Conservation (phyloP, 2,113 vertebrate species). For the Syngnathus floridae region DNA sequence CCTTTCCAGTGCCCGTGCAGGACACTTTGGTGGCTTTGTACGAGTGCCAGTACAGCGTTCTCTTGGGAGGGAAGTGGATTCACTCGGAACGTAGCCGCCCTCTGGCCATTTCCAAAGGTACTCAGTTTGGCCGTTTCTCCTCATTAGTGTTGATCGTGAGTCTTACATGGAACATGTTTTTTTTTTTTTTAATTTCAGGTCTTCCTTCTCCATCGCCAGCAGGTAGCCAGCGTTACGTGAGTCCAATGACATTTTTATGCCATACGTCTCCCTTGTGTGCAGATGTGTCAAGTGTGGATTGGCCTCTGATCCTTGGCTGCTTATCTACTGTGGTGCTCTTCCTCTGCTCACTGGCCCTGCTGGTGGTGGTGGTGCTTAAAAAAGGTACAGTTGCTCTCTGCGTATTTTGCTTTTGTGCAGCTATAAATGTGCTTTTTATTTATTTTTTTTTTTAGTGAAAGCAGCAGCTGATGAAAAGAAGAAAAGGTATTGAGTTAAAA, state of each 20-base stretch:
- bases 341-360: slow-evolving; percentile 34
- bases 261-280: neutral
- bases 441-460: slow-evolving; percentile 36
- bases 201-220: slow-evolving; percentile 3
- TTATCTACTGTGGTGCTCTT: slow-evolving; percentile 59
- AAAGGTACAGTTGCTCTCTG: slow-evolving; percentile 48
- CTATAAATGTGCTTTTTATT: neutral
- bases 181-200: slow-evolving; percentile 30
- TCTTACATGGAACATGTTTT: neutral
- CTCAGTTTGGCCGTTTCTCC: neutral
- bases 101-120: slow-evolving; percentile 45
- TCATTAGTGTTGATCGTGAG: neutral
- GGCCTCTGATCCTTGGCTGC: slow-evolving; percentile 64
- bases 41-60: slow-evolving; percentile 65
- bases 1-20: slow-evolving; percentile 53
- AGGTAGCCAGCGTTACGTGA: slow-evolving; percentile 24
- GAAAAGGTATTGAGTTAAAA: slow-evolving; percentile 53
- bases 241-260: neutral
- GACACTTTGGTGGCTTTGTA: slow-evolving; percentile 39
- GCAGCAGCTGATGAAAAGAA: slow-evolving; percentile 43
- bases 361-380: slow-evolving; percentile 39
- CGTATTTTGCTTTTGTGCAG: neutral
- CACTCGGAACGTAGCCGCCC: slow-evolving; percentile 51
- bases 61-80: slow-evolving; percentile 40
- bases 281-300: slow-evolving; percentile 44